These are phyloP conservation scores for Bradypodion pumilum DNA, from an alignment of 2,797 vertebrate species.

Conservation along the genomic window DNA sequence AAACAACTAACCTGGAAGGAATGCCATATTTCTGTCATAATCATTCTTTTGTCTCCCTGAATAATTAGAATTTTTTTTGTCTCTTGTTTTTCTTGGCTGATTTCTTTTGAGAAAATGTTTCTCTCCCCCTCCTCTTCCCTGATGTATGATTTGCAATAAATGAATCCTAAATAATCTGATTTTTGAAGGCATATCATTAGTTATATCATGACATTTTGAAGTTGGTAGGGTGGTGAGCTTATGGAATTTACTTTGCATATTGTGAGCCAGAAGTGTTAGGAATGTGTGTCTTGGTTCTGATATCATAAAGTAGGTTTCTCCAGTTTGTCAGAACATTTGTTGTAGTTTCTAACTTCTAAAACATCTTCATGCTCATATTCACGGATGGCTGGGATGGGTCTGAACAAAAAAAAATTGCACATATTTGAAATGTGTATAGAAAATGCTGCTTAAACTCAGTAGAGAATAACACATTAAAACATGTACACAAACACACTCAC, in stretches of 20 bases:
- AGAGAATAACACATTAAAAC: too few relatives aligned
- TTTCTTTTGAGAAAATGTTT: constrained; percentile 52
- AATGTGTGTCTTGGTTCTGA: neutral
- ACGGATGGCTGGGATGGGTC: neutral
- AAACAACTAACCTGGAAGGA: constrained; percentile 49
- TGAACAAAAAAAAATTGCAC: too few relatives aligned
- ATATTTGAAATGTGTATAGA: too few relatives aligned
- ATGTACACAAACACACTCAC: too few relatives aligned
- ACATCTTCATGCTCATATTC: neutral
- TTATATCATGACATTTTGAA: constrained; percentile 22
- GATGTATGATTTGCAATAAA: constrained; percentile 50
- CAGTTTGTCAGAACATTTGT: neutral
- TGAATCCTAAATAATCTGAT: constrained; percentile 23
- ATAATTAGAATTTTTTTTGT: constrained; percentile 60
- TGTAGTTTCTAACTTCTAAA: neutral
- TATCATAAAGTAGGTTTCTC: neutral
- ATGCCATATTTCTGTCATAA: constrained; percentile 39
- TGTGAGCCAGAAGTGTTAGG: neutral
- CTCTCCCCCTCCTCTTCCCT: neutral
- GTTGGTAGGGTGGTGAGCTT: too few relatives aligned
- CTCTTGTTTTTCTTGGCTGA: constrained; percentile 31
- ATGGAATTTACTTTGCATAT: neutral
- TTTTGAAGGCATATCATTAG: constrained; percentile 23
- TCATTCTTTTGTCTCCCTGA: constrained; percentile 37
- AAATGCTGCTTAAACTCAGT: too few relatives aligned